Percentiles rank a stretch among this genome's conserved stretches.
Conservation (phyloP, 1,140 invertebrate genomes). For the Ceratosolen solmsi region DNA sequence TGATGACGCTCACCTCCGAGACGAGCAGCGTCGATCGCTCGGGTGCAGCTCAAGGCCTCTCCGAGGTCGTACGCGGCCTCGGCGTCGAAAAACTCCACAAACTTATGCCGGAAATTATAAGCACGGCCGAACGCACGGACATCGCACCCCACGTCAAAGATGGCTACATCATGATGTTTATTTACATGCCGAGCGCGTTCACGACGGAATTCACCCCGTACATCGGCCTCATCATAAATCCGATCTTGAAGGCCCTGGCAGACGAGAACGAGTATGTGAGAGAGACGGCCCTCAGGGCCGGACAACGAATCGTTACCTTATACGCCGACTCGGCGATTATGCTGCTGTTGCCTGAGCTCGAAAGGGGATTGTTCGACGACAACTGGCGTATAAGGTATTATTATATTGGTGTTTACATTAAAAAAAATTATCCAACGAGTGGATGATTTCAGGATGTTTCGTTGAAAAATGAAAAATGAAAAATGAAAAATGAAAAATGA, state of each 20-base stretch:
- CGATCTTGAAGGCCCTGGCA: slow-evolving; percentile 96
- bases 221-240: slow-evolving; percentile 97
- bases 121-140: slow-evolving; percentile 93
- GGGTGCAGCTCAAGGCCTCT: slow-evolving; percentile 97
- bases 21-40: slow-evolving; percentile 95
- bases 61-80: slow-evolving; percentile 95
- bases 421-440: too few relatives aligned
- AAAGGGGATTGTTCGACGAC: slow-evolving; percentile 94
- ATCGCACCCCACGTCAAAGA: slow-evolving; percentile 98
- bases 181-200: slow-evolving; percentile 98
- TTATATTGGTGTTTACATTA: too few relatives aligned
- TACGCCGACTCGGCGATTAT: slow-evolving; percentile 98
- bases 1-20: slow-evolving; percentile 98
- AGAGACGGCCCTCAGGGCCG: slow-evolving; percentile 96
- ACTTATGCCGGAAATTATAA: slow-evolving; percentile 98
- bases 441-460: too few relatives aligned
- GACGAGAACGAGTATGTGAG: slow-evolving; percentile 99
- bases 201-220: slow-evolving; percentile 96
- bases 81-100: slow-evolving; percentile 96
- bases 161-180: slow-evolving; percentile 99
- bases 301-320: slow-evolving; percentile 96
- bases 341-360: slow-evolving; percentile 93
- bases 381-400: slow-evolving; percentile 91
- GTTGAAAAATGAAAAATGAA: too few relatives aligned
- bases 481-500: too few relatives aligned